Percentiles rank a stretch among this genome's conserved stretches.
These are phyloP conservation scores for Drosophila yakuba DNA, from an alignment of 1,140 invertebrate species.

Conservation along the genomic window DNA sequence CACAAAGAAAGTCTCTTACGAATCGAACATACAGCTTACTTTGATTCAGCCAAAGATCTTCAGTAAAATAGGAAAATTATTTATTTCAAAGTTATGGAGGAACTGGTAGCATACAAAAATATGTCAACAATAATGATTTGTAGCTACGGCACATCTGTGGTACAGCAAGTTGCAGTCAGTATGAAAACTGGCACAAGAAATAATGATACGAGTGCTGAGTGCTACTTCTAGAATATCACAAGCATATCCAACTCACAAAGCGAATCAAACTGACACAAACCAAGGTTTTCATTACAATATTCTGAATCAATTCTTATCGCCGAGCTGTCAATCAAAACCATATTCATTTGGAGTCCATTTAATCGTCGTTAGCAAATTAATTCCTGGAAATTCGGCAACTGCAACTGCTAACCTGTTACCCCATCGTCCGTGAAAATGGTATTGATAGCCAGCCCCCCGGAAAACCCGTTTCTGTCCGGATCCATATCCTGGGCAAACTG, in stretches of 20 bases:
- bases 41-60: slow-evolving; percentile 13
- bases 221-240: no score
- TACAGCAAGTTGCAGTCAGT: no score
- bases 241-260: no score
- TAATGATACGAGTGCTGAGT: no score
- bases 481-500: slow-evolving; percentile 21
- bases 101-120: no score
- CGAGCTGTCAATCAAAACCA: not conserved
- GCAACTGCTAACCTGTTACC: slow-evolving; percentile 19
- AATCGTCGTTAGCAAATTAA: slow-evolving; percentile 10
- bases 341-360: not conserved
- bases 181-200: no score
- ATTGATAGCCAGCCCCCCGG: slow-evolving; percentile 24
- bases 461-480: not conserved
- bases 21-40: slow-evolving; percentile 8
- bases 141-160: no score
- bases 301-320: no score
- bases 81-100: not conserved
- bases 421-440: slow-evolving; percentile 21
- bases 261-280: no score
- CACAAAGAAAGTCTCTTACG: slow-evolving; percentile 33
- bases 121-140: not conserved
- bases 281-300: no score
- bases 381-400: not conserved
- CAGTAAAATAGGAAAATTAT: not conserved